Percentiles rank a stretch among this genome's conserved stretches.
phyloP scores from a whole-genome alignment of 2,888 invertebrate species.

The Torymus auratus region DNA sequence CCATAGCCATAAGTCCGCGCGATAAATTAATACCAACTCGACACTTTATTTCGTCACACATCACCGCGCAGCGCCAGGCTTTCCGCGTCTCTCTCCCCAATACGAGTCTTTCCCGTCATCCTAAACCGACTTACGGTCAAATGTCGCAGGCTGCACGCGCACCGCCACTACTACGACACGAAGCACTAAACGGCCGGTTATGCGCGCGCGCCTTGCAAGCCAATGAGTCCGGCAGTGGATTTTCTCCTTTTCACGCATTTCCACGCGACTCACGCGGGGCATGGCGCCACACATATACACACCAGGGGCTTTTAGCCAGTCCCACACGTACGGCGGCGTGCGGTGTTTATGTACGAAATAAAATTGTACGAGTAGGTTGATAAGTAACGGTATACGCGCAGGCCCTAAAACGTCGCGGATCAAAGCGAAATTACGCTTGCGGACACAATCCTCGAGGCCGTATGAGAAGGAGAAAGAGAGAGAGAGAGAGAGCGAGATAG shows the following conservation, averaged over 20 bases:
- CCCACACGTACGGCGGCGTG: background rate
- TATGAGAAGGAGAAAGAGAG: background rate
- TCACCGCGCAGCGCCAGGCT: conserved; percentile 36
- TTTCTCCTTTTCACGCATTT: conserved; percentile 48
- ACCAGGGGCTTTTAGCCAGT: conserved; percentile 11
- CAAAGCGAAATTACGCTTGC: conserved; percentile 38
- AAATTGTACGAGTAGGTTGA: conserved; percentile 35
- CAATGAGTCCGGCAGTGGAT: conserved; percentile 13
- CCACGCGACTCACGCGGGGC: conserved; percentile 25
- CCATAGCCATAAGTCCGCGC: background rate
- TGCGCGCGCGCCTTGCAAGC: conserved; percentile 24
- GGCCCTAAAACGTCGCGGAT: conserved; percentile 42
- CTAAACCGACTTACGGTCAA: background rate
- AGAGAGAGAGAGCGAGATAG: background rate
- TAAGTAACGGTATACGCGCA: conserved; percentile 16
- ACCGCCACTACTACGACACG: background rate
- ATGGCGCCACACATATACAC: background rate
- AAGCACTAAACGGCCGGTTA: conserved; percentile 22
- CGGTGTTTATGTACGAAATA: conserved; percentile 30
- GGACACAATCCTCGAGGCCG: conserved; percentile 18
- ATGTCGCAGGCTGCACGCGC: background rate
- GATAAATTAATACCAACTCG: conserved; percentile 40
- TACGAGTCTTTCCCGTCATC: too few relatives aligned
- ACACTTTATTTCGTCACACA: conserved; percentile 49
- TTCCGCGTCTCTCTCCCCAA: conserved; percentile 1